Evolutionary conservation across 2,113 vertebrate species (phyloP), one percentile per base, ranked within the genome.

Genomic region (Syngnathoides biaculeatus): DNA sequence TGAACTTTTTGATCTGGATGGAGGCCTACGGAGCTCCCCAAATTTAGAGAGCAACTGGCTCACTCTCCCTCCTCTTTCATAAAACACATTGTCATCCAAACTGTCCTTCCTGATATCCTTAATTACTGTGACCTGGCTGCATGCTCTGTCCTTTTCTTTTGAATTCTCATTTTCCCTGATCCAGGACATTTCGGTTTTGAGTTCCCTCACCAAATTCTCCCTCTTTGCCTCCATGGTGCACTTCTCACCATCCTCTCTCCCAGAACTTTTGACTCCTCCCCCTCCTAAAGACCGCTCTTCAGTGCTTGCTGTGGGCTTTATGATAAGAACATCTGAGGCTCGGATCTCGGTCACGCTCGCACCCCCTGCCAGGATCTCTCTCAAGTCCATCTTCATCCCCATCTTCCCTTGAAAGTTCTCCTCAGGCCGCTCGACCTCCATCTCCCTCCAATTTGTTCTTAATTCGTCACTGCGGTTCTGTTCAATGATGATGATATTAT

Each of bases 401-500:
- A 83, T 82, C n/a, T 85, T 88, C 35, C 71, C 78, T 10, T 78
- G 75, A 26, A 75, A 67, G 35, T 87, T 88, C 39, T 85, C 84
- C 58, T 82, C 73, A 0, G 67, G 9, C 57, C 73, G 77, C 70
- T 86, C 77, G 22, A 17, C 67, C 53, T 89, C 86, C 2, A 20
- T 55, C 14, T 87, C 86, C 69, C n/a, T 89, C 89, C 78, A 79
- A 67, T 71, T 80, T 12, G 69, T 47, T 56, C 55, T 74, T 70
- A 20, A 57, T 42, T 73, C 72, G 0, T 88, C 81, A 0, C 62
- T 70, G 61, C 81, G 65, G 2, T 92, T 89, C 39, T 89, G 87
- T 53, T 93, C 91, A 0, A 91, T 92, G 62, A 93, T 91, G 77
- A 93, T 92, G 64, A 93, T 91, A 60, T 93, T 92, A 60, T 94